Evolutionary conservation across 2,797 vertebrate genomes (phyloP), one percentile per base, ranked within the genome.

Genomic region (Neostethus bicornis): DNA sequence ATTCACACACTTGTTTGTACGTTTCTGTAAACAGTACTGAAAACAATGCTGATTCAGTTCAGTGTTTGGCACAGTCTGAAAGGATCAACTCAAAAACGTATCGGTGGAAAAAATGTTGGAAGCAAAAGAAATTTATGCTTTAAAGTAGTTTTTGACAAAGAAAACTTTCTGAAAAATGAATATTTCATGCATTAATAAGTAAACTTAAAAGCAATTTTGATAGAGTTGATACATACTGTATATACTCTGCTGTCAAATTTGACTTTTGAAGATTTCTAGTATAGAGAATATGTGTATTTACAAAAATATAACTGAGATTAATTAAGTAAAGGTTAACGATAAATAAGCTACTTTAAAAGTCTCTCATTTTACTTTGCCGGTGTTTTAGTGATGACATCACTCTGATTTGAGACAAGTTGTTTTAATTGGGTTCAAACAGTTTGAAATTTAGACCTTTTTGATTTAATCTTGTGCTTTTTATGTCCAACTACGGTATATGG

Each of bases 391-490:
- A 61, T 49, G 48, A 24, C 14, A 5, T 11, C 25, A 29, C n/a
- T 42, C 21, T 29, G 23, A 2, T 49, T 37, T 44, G 25, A 46
- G 34, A 8, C 13, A 25, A 59, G 16, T 50, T 3, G 8, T 68
- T 62, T 59, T 48, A 69, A 73, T 75, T 54, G 60, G 34, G 24
- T 26, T 14, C 26, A 34, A 17, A 14, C 31, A 51, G 50, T 60
- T 68, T 60, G 54, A 42, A n/a, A 48, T 53, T 59, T 19, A 29
- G 12, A 26, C 28, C 45, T 51, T 4, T 26, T 24, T 37, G 7
- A 37, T 51, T 51, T n/a, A n/a, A n/a, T n/a, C n/a, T n/a, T n/a
- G n/a, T n/a, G n/a, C n/a, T n/a, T n/a, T n/a, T n/a, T n/a, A n/a
- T n/a, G n/a, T n/a, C n/a, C n/a, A n/a, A n/a, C n/a, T n/a, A n/a